Evolutionary conservation across 2,888 invertebrate genomes (phyloP).

Genomic region (Volucella bombylans): DNA sequence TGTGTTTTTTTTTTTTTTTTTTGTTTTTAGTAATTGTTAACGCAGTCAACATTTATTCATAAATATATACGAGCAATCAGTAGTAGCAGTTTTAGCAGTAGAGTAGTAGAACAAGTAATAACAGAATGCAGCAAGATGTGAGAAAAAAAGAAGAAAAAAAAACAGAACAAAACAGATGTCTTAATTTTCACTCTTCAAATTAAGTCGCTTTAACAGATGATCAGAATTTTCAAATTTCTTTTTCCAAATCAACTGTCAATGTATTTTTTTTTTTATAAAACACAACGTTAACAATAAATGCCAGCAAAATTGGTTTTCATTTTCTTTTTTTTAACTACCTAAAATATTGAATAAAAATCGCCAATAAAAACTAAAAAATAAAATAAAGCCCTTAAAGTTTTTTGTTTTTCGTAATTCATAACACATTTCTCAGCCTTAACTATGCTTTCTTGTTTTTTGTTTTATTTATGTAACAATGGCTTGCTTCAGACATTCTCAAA

Average conservation of each 20-base stretch:
- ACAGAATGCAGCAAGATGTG: constrained; percentile 73
- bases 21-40: constrained; percentile 54
- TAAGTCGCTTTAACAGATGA: constrained; percentile 43
- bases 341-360: constrained; percentile 42
- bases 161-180: constrained; percentile 47
- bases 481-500: constrained; percentile 76
- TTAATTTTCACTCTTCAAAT: constrained; percentile 60
- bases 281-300: neutral
- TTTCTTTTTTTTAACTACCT: constrained; percentile 49
- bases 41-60: constrained; percentile 71
- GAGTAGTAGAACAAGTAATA: constrained; percentile 69
- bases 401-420: constrained; percentile 8
- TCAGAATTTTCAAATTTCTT: constrained; percentile 5
- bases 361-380: constrained; percentile 49
- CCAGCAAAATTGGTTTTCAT: constrained; percentile 21
- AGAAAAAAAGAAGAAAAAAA: constrained; percentile 59
- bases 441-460: constrained; percentile 31
- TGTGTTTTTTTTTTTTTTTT: constrained; percentile 26
- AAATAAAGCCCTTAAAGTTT: constrained; percentile 57
- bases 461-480: constrained; percentile 68
- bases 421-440: constrained; percentile 55
- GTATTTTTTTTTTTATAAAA: neutral
- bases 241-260: constrained; percentile 44
- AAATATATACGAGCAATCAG: constrained; percentile 72
- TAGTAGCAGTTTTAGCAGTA: constrained; percentile 69